Evolutionary conservation across 2,797 vertebrate genomes (phyloP).

Genomic region (Fundulus diaphanus): DNA sequence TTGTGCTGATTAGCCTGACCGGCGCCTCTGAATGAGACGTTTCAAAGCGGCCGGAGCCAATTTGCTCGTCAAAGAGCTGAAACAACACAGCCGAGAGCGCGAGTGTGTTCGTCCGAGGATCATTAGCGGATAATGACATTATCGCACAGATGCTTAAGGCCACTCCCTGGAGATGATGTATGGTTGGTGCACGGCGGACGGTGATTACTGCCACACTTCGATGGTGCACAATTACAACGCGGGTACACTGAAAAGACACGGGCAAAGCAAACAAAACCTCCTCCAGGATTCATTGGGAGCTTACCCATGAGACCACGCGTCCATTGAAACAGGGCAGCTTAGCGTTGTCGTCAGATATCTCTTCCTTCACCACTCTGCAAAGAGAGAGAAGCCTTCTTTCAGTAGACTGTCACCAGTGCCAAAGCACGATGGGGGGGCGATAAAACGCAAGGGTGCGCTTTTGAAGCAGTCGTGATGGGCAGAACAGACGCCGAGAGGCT

Average conservation of each 20-base stretch:
- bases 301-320: constrained; percentile 97
- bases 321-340: constrained; percentile 98
- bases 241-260: constrained; percentile 20
- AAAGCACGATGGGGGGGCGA: constrained; percentile 47
- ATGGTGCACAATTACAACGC: constrained; percentile 15
- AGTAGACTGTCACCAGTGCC: constrained; percentile 56
- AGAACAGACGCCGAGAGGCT: constrained; percentile 25
- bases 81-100: not conserved
- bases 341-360: constrained; percentile 92
- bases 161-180: constrained; percentile 41
- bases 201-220: constrained; percentile 45
- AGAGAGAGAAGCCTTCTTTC: constrained; percentile 60
- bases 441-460: constrained; percentile 55
- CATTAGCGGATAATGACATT: constrained; percentile 60
- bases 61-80: not conserved
- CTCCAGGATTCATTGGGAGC: constrained; percentile 50
- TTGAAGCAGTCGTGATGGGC: constrained; percentile 29
- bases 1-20: constrained; percentile 14
- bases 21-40: not conserved
- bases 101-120: constrained; percentile 27
- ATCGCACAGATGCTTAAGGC: constrained; percentile 43
- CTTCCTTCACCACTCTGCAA: constrained; percentile 87
- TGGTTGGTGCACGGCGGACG: constrained; percentile 58
- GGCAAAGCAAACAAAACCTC: constrained; percentile 6
- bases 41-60: not conserved